These are phyloP conservation scores for Cerastis rubricosa DNA, from an alignment of 2,888 invertebrate species.

Conservation along the genomic window DNA sequence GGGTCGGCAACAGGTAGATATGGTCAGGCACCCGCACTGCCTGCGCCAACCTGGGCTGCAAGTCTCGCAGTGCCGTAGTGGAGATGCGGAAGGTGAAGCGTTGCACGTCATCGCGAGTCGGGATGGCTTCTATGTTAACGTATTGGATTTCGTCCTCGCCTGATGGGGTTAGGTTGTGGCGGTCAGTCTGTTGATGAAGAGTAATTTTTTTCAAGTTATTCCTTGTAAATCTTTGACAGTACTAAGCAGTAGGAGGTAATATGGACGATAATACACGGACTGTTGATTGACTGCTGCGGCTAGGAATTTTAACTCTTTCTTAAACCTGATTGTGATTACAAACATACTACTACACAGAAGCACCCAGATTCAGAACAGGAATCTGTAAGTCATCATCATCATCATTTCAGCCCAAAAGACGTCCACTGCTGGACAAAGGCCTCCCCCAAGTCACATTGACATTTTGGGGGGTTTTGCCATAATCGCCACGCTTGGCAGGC, in stretches of 20 bases:
- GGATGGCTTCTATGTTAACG: constrained; percentile 94
- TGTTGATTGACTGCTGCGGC: background rate
- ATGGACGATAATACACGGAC: background rate
- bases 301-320: background rate
- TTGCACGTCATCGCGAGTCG: constrained; percentile 90
- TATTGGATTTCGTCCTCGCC: constrained; percentile 94
- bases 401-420: too few species aligned
- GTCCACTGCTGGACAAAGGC: too few species aligned
- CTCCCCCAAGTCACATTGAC: too few species aligned
- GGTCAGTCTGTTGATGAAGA: constrained; percentile 91
- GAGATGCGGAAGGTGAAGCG: constrained; percentile 94
- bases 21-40: constrained; percentile 83
- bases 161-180: constrained; percentile 93
- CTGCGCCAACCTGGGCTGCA: constrained; percentile 85
- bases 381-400: background rate
- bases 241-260: background rate
- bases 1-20: constrained; percentile 91
- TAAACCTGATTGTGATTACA: background rate
- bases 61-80: constrained; percentile 94
- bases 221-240: background rate
- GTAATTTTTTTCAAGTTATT: background rate
- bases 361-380: background rate
- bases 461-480: too few species aligned
- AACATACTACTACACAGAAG: background rate
- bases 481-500: too few species aligned